Evolutionary conservation across 2,797 vertebrate genomes (phyloP).

Genomic region (Pipistrellus pipistrellus): DNA sequence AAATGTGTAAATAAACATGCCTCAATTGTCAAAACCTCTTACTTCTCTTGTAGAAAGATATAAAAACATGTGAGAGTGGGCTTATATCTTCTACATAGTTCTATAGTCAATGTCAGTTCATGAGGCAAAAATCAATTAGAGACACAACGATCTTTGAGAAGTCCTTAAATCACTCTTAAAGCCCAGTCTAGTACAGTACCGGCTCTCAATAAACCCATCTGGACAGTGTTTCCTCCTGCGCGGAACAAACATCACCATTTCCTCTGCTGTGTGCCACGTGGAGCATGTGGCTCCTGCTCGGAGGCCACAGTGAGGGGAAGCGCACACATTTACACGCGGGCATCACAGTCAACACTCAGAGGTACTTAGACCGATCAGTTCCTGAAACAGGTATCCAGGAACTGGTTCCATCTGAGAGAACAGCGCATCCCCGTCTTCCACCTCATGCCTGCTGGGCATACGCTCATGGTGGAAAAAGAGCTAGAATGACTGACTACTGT

Average conservation of each 20-base stretch:
- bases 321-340: not conserved
- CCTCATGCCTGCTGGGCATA: not conserved
- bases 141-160: constrained; percentile 50
- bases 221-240: not conserved
- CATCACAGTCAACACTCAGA: not conserved
- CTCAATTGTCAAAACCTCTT: not conserved
- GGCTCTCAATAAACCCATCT: not conserved
- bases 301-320: not conserved
- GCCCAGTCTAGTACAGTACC: not conserved
- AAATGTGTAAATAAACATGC: constrained; percentile 47
- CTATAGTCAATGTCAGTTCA: not conserved
- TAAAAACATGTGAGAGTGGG: not conserved
- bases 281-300: not conserved
- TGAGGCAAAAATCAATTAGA: constrained; percentile 2
- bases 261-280: not conserved
- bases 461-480: not conserved
- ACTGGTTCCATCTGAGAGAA: not conserved
- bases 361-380: not conserved
- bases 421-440: not conserved
- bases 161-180: not conserved
- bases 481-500: not conserved
- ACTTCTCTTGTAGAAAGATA: not conserved
- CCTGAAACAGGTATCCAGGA: not conserved
- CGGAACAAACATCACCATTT: not conserved
- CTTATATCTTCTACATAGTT: not conserved